Evolutionary conservation across 2,113 vertebrate genomes (phyloP), one percentile per base, ranked within the genome.

Genomic region (Tonatia bakeri): DNA sequence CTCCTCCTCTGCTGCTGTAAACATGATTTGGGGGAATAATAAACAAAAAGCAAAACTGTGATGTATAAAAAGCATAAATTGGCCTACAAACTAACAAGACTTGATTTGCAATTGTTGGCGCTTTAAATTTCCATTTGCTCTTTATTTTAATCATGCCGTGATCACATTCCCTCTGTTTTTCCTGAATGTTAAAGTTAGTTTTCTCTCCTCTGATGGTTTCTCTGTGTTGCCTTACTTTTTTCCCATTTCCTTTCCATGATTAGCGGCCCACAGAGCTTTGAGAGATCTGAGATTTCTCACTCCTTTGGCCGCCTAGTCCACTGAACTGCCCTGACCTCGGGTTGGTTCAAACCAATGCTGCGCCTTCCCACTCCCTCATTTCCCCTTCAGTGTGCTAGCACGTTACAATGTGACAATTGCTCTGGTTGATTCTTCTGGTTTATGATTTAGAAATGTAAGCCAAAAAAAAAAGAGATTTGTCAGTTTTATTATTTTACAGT

Each of bases 371-470:
- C 3, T 28, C 43, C 91, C 80, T 94, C 75, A 69, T 54, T 86
- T 94, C 70, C 50, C 77, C 69, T 93, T 91, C 82, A 65, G 22
- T 47, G 93, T 28, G 22, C 73, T 28, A 69, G 88, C 56, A 77
- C 94, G 84, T 92, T 81, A 89, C 45, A 94, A 72, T 38, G 36
- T 61, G 75, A 93, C 38, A 82, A 52, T 33, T 92, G 81, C 54
- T 90, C 52, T 83, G 47, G 94, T 17, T 54, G 82, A 97, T 69
- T 96, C 90, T 73, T 90, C 67, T 79, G 61, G 75, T 28, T 54
- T 90, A 20, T 52, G 33, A 88, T 85, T 96, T 87, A 84, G 31
- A 90, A 94, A 96, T n/a, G 33, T 45, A 56, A 75, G 59, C 86
- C 89, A 72, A 91, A 90, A 67, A 50, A 50, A 83, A 33, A 15